Percentiles rank a stretch among this genome's conserved stretches.
Conservation (phyloP, 1,140 invertebrate species). For the Magallana angulata region DNA sequence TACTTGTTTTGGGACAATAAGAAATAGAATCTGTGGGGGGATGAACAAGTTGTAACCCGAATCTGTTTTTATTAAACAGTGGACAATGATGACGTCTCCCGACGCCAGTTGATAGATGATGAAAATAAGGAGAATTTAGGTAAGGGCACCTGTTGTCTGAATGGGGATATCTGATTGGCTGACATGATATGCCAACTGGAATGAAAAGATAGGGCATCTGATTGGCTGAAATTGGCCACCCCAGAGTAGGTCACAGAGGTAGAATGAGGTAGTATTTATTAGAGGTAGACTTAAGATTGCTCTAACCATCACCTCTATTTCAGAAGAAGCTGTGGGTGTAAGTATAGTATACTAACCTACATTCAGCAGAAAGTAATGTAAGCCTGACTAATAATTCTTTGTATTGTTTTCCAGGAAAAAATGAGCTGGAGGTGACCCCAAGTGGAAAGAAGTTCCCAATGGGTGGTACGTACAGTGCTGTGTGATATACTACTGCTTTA, state of each 20-base stretch:
- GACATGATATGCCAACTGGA: conserved; percentile 14
- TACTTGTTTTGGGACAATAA: not conserved
- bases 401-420: conserved; percentile 21
- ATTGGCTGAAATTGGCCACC: conserved; percentile 20
- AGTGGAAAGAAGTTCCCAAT: conserved; percentile 17
- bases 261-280: conserved; percentile 13
- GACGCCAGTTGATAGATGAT: conserved; percentile 33
- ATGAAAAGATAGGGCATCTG: conserved; percentile 5
- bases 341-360: not conserved
- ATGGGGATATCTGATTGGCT: conserved; percentile 10
- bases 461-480: not conserved
- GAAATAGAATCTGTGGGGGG: not conserved
- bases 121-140: conserved; percentile 26
- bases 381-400: not conserved
- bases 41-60: conserved; percentile 21
- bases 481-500: not conserved
- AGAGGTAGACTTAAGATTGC: not conserved
- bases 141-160: conserved; percentile 22
- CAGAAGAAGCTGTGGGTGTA: not conserved
- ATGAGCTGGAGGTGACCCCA: not conserved
- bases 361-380: not conserved
- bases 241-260: not conserved
- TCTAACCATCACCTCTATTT: not conserved
- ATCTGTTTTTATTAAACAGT: conserved; percentile 36
- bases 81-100: conserved; percentile 27